Conservation (phyloP, 2,888 invertebrate species). For the Conops quadrifasciatus region DNA sequence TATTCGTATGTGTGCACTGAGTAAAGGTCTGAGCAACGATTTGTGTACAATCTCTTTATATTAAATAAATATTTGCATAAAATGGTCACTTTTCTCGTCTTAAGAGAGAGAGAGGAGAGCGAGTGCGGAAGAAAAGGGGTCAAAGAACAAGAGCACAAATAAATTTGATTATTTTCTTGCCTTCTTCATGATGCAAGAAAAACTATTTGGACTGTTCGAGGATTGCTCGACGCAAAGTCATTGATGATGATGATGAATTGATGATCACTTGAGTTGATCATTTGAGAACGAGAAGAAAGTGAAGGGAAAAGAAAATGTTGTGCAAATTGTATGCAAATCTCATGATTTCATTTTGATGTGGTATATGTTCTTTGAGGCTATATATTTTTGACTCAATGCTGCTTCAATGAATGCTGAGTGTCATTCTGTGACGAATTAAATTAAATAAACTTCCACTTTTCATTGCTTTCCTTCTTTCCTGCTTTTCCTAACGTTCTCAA, state of each 20-base stretch:
- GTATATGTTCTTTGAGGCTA: too few relatives aligned
- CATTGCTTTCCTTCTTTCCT: not conserved
- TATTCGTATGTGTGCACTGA: not conserved
- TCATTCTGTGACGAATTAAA: too few relatives aligned
- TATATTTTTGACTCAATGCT: too few relatives aligned
- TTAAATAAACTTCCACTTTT: not conserved
- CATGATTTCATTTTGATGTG: too few relatives aligned
- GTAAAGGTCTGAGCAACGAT: not conserved
- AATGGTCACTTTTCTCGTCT: not conserved
- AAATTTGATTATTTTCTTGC: not conserved
- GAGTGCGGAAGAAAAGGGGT: too few relatives aligned
- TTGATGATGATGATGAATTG: not conserved
- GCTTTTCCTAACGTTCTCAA: not conserved
- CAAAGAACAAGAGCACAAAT: too few relatives aligned
- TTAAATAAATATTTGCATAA: slow-evolving; percentile 7
- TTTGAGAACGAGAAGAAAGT: too few relatives aligned
- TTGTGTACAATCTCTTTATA: not conserved
- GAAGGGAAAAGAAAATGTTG: too few relatives aligned
- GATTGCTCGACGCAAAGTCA: not conserved
- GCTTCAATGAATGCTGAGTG: too few relatives aligned
- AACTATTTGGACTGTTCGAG: not conserved
- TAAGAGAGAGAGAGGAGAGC: too few relatives aligned
- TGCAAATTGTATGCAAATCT: too few relatives aligned
- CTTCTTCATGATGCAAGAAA: not conserved
- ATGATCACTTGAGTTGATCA: slow-evolving; percentile 13